These are phyloP conservation scores for Machaerirhynchus nigripectus DNA, from an alignment of 2,113 vertebrate genomes.

Conservation along the genomic window DNA sequence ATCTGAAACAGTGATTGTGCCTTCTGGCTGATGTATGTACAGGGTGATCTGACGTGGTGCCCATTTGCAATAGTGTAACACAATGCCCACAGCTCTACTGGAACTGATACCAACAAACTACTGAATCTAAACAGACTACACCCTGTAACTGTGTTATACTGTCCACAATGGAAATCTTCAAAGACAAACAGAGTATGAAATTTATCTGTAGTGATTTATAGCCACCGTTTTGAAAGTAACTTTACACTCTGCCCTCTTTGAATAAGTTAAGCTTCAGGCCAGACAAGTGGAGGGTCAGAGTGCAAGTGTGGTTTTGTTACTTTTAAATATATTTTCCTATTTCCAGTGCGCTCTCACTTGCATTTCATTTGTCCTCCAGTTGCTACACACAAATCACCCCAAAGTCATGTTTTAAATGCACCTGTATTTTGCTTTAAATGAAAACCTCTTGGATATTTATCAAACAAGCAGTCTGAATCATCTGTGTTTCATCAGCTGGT, in stretches of 20 bases:
- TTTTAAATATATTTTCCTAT: slow-evolving; percentile 74
- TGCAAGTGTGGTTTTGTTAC: slow-evolving; percentile 78
- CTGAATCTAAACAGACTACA: slow-evolving; percentile 97
- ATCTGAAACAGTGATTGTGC: slow-evolving; percentile 89
- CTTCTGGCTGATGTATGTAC: slow-evolving; percentile 86
- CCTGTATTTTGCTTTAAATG: slow-evolving; percentile 79
- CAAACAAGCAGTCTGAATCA: slow-evolving; percentile 73
- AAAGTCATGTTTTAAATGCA: slow-evolving; percentile 82
- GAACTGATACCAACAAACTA: slow-evolving; percentile 99
- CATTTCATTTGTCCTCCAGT: slow-evolving; percentile 73
- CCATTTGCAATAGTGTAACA: slow-evolving; percentile 92
- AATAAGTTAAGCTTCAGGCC: slow-evolving; percentile 77
- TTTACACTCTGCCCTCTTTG: slow-evolving; percentile 83
- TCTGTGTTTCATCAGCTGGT: slow-evolving; percentile 71
- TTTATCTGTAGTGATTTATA: slow-evolving; percentile 89
- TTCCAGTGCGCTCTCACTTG: slow-evolving; percentile 76
- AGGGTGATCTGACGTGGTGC: slow-evolving; percentile 98
- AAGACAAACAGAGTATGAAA: slow-evolving; percentile 93
- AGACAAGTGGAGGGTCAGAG: slow-evolving; percentile 86
- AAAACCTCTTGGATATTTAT: slow-evolving; percentile 75
- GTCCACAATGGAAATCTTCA: slow-evolving; percentile 95
- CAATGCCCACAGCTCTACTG: slow-evolving; percentile 92
- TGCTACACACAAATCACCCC: slow-evolving; percentile 83
- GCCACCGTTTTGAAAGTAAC: slow-evolving; percentile 85
- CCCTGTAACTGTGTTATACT: slow-evolving; percentile 95